phyloP scores from a whole-genome alignment of 2,888 invertebrate genomes.

The Eristalinus sepulchralis region DNA sequence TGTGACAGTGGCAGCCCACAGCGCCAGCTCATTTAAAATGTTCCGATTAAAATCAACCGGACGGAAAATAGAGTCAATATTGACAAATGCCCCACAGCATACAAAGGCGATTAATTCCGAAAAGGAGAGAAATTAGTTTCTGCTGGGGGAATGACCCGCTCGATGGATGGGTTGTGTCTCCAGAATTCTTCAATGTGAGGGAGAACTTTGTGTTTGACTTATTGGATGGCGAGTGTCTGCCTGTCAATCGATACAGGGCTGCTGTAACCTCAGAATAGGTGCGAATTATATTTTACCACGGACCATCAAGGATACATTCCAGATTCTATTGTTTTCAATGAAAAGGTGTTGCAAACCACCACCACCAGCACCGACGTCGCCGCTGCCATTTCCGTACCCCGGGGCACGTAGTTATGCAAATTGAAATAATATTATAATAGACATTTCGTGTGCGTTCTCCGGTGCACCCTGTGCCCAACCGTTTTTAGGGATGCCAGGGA shows the following conservation, averaged over 20 bases:
- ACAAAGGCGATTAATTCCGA: constrained; percentile 57
- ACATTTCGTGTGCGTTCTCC: constrained; percentile 59
- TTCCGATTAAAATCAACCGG: constrained; percentile 59
- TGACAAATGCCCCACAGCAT: constrained; percentile 58
- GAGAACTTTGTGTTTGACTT: background rate
- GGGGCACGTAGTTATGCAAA: constrained; percentile 68
- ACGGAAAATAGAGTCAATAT: constrained; percentile 63
- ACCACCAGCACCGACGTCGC: constrained; percentile 19
- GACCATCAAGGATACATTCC: constrained; percentile 40
- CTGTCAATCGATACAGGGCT: constrained; percentile 32
- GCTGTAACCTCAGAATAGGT: constrained; percentile 2
- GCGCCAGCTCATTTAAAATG: constrained; percentile 47
- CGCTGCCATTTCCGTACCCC: constrained; percentile 17
- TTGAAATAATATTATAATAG: constrained; percentile 70
- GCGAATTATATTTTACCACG: constrained; percentile 51
- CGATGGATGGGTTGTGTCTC: background rate
- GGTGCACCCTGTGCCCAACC: constrained; percentile 12
- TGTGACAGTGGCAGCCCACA: background rate
- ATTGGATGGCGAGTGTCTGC: background rate
- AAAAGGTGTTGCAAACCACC: constrained; percentile 51
- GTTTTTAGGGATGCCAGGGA: background rate
- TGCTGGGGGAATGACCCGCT: background rate
- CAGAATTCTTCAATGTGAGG: background rate
- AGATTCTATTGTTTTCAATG: background rate
- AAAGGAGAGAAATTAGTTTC: constrained; percentile 31